Evolutionary conservation across 2,888 invertebrate genomes (phyloP), one percentile per base, ranked within the genome.

Genomic region (Drosophila niveifrons): DNA sequence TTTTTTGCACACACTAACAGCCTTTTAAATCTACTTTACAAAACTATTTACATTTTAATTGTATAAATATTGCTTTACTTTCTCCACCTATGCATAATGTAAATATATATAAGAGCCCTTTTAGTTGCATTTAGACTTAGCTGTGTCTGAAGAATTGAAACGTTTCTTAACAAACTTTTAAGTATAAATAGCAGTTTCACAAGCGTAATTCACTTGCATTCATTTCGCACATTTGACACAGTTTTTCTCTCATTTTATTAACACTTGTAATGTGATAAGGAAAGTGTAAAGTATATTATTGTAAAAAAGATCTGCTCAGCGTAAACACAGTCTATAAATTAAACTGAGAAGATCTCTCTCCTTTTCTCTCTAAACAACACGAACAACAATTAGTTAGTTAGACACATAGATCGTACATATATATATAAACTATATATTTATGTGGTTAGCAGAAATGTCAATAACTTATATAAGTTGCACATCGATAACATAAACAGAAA

Each of bases 401-500:
- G 53, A 56, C 55, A 73, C 55, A 58, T 15, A n/a, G 7, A 58
- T n/a, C n/a, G n/a, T n/a, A n/a, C n/a, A n/a, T n/a, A 39, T 0
- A 13, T 13, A 11, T 50, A n/a, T 50, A 10, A 29, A 29, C 43
- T 29, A 23, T 31, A 23, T 31, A 44, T 18, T 44, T 31, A 1
- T 31, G 18, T 55, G n/a, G 1, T 9, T 55, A 44, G 10, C 41
- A 47, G 28, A 29, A 39, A 47, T 15, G 4, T 58, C 2, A 28
- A 34, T 53, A 41, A 15, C 31, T 56, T 57, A 48, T 36, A 52
- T 3, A 59, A 43, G 10, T 29, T 23, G 6, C 23, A 76, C 67
- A 76, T 47, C 72, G 48, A 75, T 58, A 68, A 62, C 68, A 62
- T 29, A 13, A 51, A 29, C 18, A 66, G 52, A 61, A 61, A 43